Conservation (phyloP, 2,888 invertebrate genomes). For the Margaritifera margaritifera region DNA sequence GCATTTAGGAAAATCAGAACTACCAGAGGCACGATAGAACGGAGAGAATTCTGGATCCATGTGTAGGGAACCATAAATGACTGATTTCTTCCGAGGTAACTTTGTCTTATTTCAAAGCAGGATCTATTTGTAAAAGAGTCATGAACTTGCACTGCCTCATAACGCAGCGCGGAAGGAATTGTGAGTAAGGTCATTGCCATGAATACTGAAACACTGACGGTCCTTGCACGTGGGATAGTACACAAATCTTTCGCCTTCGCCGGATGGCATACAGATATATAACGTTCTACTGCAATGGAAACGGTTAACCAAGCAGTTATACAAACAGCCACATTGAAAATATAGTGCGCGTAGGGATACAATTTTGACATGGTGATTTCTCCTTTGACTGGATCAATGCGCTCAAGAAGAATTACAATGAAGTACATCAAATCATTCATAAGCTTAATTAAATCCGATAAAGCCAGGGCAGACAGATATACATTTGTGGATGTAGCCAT, state of each 20-base stretch:
- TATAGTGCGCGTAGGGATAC: constrained; percentile 67
- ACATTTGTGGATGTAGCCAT: constrained; percentile 66
- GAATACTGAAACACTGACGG: constrained; percentile 62
- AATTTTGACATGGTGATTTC: constrained; percentile 52
- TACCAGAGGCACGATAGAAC: constrained; percentile 68
- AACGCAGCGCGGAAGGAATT: constrained; percentile 65
- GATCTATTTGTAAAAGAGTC: constrained; percentile 48
- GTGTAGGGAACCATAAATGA: constrained; percentile 63
- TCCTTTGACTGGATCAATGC: constrained; percentile 43
- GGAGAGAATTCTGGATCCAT: constrained; percentile 66
- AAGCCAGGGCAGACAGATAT: constrained; percentile 61
- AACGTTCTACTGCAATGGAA: constrained; percentile 66
- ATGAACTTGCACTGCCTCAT: constrained; percentile 52
- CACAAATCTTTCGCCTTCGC: constrained; percentile 54
- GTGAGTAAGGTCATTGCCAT: constrained; percentile 62
- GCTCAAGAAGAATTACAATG: constrained; percentile 53
- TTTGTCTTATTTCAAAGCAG: constrained; percentile 50
- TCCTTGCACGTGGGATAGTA: constrained; percentile 54
- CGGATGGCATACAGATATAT: constrained; percentile 66
- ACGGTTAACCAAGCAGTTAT: constrained; percentile 67
- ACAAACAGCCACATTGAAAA: constrained; percentile 63
- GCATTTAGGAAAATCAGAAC: constrained; percentile 65
- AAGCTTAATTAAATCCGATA: constrained; percentile 64
- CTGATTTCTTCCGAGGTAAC: constrained; percentile 58
- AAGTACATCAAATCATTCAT: constrained; percentile 65